These are phyloP conservation scores for Reinhardtius hippoglossoides DNA, from an alignment of 2,113 vertebrate species.

Conservation along the genomic window DNA sequence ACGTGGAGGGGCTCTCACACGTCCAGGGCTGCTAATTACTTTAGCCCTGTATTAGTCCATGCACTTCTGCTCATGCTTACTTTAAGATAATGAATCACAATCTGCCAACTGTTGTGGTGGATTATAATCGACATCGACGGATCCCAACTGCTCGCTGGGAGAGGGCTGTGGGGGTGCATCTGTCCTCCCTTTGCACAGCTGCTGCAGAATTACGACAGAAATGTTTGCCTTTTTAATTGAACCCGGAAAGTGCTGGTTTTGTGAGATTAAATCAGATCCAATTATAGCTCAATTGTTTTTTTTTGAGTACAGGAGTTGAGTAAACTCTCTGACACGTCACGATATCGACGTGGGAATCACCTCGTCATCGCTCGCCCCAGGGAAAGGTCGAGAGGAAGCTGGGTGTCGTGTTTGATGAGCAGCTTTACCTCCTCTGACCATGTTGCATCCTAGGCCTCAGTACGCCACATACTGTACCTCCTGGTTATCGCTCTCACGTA, in stretches of 20 bases:
- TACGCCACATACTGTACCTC: neutral
- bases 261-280: slow-evolving; percentile 29
- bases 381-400: neutral
- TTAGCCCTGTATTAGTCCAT: slow-evolving; percentile 29
- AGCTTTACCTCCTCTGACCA: too few species aligned
- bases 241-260: slow-evolving; percentile 30
- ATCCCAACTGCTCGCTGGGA: slow-evolving; percentile 33
- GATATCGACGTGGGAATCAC: neutral
- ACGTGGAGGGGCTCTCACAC: slow-evolving; percentile 3
- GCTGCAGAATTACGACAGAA: slow-evolving; percentile 24
- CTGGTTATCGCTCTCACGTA: neutral
- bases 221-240: slow-evolving; percentile 63
- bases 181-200: slow-evolving; percentile 60
- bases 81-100: slow-evolving; percentile 34
- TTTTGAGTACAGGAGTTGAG: slow-evolving; percentile 6
- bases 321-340: too few species aligned
- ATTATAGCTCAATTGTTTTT: slow-evolving; percentile 28
- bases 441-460: too few species aligned
- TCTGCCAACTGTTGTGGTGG: slow-evolving; percentile 32
- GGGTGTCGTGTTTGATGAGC: neutral
- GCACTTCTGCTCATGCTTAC: slow-evolving; percentile 24
- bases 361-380: neutral
- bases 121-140: slow-evolving; percentile 44
- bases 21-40: slow-evolving; percentile 31
- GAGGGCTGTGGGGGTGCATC: slow-evolving; percentile 37